Percentiles rank a stretch among this genome's conserved stretches.
These are phyloP conservation scores for Spinus pinus DNA, from an alignment of 2,797 vertebrate species.

Conservation along the genomic window DNA sequence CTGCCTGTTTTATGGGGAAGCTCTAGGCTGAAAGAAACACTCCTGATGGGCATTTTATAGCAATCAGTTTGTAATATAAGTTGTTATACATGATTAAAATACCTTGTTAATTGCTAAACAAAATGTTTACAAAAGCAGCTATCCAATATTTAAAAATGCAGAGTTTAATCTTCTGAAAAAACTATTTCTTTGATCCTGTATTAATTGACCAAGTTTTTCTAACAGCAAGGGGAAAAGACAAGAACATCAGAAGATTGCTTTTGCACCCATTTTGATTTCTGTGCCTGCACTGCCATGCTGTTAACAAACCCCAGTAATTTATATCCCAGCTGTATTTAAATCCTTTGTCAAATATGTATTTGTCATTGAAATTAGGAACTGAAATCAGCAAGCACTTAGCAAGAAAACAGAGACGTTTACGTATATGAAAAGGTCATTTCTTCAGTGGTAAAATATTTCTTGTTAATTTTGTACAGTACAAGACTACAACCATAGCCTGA, in stretches of 20 bases:
- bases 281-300: background rate
- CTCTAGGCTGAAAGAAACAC: background rate
- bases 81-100: background rate
- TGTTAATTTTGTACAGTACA: background rate
- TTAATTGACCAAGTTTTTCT: background rate
- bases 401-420: background rate
- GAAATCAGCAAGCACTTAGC: background rate
- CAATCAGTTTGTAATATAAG: background rate
- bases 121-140: background rate
- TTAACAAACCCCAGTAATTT: background rate
- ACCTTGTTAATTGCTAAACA: background rate
- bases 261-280: background rate
- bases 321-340: background rate
- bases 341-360: background rate
- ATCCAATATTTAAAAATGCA: background rate
- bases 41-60: background rate
- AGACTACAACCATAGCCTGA: background rate
- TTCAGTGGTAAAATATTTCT: background rate
- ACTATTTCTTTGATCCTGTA: background rate
- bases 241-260: background rate
- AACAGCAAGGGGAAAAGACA: background rate
- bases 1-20: background rate
- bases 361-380: conserved; percentile 32
- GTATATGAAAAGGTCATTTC: background rate
- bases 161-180: background rate